phyloP scores from a whole-genome alignment of 2,113 vertebrate genomes.

The Aspiorhynchus laticeps region DNA sequence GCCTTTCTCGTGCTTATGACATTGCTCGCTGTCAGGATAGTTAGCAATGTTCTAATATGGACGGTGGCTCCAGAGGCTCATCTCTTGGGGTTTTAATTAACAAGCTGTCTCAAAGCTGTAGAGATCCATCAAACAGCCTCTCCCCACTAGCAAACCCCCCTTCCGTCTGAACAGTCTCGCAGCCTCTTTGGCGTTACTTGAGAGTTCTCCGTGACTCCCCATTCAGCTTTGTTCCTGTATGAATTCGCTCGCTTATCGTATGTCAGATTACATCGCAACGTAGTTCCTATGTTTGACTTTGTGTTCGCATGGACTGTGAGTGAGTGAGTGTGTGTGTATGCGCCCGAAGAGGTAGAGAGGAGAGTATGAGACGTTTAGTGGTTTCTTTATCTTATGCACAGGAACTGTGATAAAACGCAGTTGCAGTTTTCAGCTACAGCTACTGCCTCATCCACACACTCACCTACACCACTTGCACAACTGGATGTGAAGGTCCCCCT shows the following conservation, averaged over 20 bases:
- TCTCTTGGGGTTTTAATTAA: constrained; percentile 82
- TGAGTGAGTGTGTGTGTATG: not conserved
- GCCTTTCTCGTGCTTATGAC: constrained; percentile 69
- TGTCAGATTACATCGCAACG: constrained; percentile 38
- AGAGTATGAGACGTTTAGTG: not conserved
- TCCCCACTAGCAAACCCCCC: constrained; percentile 65
- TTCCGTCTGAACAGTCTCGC: constrained; percentile 57
- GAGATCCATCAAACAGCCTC: constrained; percentile 75
- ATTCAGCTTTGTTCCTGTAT: constrained; percentile 49
- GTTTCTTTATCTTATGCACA: not conserved
- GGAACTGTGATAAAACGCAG: not conserved
- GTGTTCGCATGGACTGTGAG: constrained; percentile 15
- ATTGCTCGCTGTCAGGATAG: constrained; percentile 79
- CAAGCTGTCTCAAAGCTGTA: constrained; percentile 79
- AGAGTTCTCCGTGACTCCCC: constrained; percentile 50
- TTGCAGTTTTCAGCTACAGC: not conserved
- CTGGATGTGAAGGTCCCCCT: constrained; percentile 3
- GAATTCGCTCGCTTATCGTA: constrained; percentile 21
- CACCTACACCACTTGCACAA: not conserved
- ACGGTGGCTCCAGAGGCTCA: constrained; percentile 76
- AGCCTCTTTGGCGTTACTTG: constrained; percentile 70
- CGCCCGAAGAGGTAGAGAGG: constrained; percentile 1
- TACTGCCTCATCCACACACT: constrained; percentile 36
- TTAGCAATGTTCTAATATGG: constrained; percentile 81
- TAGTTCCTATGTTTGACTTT: constrained; percentile 27